Evolutionary conservation across 92 coral and sea anemone genomes (phyloP).

Genomic region (Parazoanthus atlanticus): DNA sequence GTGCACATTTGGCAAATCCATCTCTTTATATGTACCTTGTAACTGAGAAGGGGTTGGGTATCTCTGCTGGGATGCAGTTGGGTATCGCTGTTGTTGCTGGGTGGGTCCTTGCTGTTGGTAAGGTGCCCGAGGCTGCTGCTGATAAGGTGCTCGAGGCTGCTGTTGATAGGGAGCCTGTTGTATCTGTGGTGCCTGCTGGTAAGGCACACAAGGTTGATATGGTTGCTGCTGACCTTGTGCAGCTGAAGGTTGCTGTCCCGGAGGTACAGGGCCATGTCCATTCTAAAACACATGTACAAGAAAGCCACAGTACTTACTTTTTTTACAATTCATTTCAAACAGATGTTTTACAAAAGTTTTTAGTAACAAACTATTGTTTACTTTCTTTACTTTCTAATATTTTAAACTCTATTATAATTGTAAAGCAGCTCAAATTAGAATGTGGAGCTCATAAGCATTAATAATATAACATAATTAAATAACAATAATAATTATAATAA

Average conservation of each 20-base stretch:
- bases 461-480: no score
- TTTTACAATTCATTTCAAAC: no score
- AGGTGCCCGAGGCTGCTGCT: conserved; percentile 14
- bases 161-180: conserved; percentile 12
- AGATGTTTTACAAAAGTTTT: no score
- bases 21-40: not conserved
- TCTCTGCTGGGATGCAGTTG: conserved; percentile 39
- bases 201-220: conserved; percentile 32
- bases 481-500: no score
- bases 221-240: conserved; percentile 36
- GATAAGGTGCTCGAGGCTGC: conserved; percentile 11
- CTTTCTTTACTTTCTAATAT: no score
- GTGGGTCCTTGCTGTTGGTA: conserved; percentile 29
- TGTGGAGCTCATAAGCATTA: no score
- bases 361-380: no score
- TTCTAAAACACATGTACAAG: conserved; percentile 20
- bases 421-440: no score
- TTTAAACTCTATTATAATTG: no score
- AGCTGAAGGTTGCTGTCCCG: conserved; percentile 6
- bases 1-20: not conserved
- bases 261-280: conserved; percentile 22
- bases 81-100: conserved; percentile 40
- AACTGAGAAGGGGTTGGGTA: conserved; percentile 46
- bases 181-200: conserved; percentile 39
- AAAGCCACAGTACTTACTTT: no score